phyloP scores from a whole-genome alignment of 2,797 vertebrate genomes.

The Bryconaethiops microstoma region DNA sequence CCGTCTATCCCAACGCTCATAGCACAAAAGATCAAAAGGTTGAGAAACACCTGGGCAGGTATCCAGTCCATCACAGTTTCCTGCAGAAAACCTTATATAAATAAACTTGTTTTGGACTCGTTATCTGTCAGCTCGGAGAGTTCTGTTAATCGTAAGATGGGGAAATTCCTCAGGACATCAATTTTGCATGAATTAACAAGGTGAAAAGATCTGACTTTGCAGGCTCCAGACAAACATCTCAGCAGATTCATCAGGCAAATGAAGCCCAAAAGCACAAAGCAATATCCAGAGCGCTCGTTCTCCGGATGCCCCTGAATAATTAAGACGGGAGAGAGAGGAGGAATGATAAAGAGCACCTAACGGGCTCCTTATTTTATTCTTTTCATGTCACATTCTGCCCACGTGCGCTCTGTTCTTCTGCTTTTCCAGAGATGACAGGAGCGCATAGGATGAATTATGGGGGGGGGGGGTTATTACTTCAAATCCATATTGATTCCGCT shows the following conservation, averaged over 20 bases:
- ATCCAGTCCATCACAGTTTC: no score
- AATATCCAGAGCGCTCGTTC: slow-evolving; percentile 15
- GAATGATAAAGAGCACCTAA: slow-evolving; percentile 55
- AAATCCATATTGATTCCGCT: slow-evolving; percentile 75
- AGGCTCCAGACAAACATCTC: slow-evolving; percentile 1
- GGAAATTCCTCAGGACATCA: background rate
- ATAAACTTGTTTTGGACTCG: background rate
- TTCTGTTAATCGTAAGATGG: background rate
- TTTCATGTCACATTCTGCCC: slow-evolving; percentile 19
- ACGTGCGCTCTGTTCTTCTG: slow-evolving; percentile 57
- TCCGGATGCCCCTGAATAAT: slow-evolving; percentile 27
- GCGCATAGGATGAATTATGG: slow-evolving; percentile 59
- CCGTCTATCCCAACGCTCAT: no score
- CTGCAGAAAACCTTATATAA: background rate
- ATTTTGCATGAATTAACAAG: slow-evolving; percentile 65
- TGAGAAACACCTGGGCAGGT: no score
- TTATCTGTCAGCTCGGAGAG: background rate
- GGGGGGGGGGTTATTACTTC: slow-evolving; percentile 67
- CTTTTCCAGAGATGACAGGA: slow-evolving; percentile 64
- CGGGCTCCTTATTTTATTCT: slow-evolving; percentile 56
- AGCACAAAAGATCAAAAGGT: no score
- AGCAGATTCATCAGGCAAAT: slow-evolving; percentile 13
- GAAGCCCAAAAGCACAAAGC: slow-evolving; percentile 1
- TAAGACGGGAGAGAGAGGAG: background rate
- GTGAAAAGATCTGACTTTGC: slow-evolving; percentile 27